These are phyloP conservation scores for Neocrepidodera transversa DNA, from an alignment of 2,888 invertebrate species.

Conservation along the genomic window DNA sequence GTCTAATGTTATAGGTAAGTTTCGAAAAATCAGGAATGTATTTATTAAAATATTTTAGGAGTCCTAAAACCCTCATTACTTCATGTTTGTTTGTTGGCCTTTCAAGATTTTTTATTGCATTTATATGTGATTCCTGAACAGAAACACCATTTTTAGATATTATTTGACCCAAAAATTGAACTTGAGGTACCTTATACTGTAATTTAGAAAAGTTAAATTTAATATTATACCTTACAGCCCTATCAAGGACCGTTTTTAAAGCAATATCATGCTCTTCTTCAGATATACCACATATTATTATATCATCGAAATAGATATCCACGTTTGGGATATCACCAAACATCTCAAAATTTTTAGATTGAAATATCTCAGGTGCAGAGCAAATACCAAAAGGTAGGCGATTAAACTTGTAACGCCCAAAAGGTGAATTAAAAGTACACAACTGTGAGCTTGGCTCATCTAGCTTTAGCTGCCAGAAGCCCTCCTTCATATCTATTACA, in stretches of 20 bases:
- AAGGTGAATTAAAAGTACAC: constrained; percentile 40
- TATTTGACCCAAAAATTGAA: constrained; percentile 1
- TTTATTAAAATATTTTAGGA: constrained; percentile 38
- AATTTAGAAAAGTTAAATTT: constrained; percentile 18
- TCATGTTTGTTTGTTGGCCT: constrained; percentile 28
- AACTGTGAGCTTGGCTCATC: constrained; percentile 6
- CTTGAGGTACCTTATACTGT: neutral
- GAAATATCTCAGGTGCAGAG: constrained; percentile 21
- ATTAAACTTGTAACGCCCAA: constrained; percentile 27
- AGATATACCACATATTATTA: constrained; percentile 9
- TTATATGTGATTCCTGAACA: constrained; percentile 27
- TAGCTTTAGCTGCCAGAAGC: constrained; percentile 14
- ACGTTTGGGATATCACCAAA: constrained; percentile 18
- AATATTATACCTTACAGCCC: constrained; percentile 11
- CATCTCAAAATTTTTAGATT: constrained; percentile 11
- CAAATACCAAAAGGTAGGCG: constrained; percentile 15
- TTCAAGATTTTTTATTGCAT: constrained; percentile 28
- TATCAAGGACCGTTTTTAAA: constrained; percentile 2
- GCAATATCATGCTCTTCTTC: constrained; percentile 10
- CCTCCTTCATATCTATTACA: constrained; percentile 31
- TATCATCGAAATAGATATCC: constrained; percentile 24
- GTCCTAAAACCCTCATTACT: constrained; percentile 31
- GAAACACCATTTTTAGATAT: constrained; percentile 18
- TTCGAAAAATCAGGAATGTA: constrained; percentile 35
- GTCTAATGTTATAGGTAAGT: constrained; percentile 30